Percentiles rank a stretch among this genome's conserved stretches.
Evolutionary conservation across 2,113 vertebrate genomes (phyloP).

Genomic region (Strix uralensis): DNA sequence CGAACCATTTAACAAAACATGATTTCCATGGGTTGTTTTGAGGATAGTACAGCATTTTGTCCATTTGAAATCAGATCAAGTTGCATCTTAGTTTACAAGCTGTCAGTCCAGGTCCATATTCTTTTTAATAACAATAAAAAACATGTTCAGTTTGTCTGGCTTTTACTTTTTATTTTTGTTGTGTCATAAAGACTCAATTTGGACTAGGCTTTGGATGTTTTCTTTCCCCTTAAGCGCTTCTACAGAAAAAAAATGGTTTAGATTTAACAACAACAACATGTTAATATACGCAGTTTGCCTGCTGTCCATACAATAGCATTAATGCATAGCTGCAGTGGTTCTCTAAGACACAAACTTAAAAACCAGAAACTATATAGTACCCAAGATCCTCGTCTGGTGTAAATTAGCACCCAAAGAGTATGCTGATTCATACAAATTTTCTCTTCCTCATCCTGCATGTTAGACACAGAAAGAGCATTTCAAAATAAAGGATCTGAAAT

Average conservation of each 20-base stretch:
- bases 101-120: constrained; percentile 29
- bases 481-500: background rate
- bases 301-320: constrained; percentile 8
- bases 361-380: background rate
- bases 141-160: constrained; percentile 28
- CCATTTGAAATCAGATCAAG: constrained; percentile 41
- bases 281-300: constrained; percentile 25
- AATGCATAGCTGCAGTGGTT: background rate
- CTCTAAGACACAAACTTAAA: background rate
- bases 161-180: constrained; percentile 36
- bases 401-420: background rate
- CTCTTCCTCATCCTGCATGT: background rate
- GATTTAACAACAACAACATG: constrained; percentile 13
- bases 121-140: constrained; percentile 54
- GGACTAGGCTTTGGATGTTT: constrained; percentile 23
- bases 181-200: constrained; percentile 22
- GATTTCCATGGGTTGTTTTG: background rate
- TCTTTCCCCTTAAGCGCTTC: background rate
- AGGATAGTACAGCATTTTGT: background rate
- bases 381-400: background rate
- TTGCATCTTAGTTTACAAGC: constrained; percentile 25
- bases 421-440: background rate
- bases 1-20: background rate
- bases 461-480: background rate
- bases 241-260: constrained; percentile 8